Evolutionary conservation across 2,888 invertebrate species (phyloP).

Genomic region (Ectemnius continuus): DNA sequence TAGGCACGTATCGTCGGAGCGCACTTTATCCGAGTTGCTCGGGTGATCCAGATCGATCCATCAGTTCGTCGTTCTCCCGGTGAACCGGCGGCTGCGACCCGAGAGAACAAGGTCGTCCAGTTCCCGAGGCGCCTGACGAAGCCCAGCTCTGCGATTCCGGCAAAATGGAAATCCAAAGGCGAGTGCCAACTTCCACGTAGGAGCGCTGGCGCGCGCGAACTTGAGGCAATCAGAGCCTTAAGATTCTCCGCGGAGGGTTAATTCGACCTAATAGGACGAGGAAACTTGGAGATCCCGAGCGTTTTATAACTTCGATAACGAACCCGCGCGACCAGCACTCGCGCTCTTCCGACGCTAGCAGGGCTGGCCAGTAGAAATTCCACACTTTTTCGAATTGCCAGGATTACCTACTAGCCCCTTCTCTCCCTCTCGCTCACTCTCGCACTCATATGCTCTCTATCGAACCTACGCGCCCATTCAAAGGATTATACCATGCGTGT

Average conservation of each 20-base stretch:
- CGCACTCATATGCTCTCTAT: neutral
- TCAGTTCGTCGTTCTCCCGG: constrained; percentile 3
- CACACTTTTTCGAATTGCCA: constrained; percentile 12
- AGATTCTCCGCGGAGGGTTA: constrained; percentile 49
- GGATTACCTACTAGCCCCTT: constrained; percentile 12
- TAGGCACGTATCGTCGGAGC: constrained; percentile 5
- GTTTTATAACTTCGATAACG: constrained; percentile 55
- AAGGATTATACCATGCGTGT: neutral
- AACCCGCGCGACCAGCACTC: constrained; percentile 22
- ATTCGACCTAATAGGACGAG: constrained; percentile 46
- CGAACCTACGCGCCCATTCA: neutral
- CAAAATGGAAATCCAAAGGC: constrained; percentile 9
- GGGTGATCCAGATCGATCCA: constrained; percentile 11
- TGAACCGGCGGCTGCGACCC: neutral
- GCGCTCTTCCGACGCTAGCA: neutral
- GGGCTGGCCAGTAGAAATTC: constrained; percentile 21
- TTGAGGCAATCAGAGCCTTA: constrained; percentile 48
- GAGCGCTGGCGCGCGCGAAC: constrained; percentile 27
- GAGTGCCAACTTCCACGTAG: constrained; percentile 27
- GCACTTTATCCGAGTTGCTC: neutral
- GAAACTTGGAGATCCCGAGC: constrained; percentile 32
- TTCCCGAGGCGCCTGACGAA: neutral
- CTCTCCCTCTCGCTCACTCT: neutral
- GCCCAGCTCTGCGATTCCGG: constrained; percentile 5
- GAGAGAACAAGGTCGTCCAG: neutral